Base-by-base conservation (phyloP, 64 coral and sea anemone genomes). In the Actinia tenebrosa region DNA sequence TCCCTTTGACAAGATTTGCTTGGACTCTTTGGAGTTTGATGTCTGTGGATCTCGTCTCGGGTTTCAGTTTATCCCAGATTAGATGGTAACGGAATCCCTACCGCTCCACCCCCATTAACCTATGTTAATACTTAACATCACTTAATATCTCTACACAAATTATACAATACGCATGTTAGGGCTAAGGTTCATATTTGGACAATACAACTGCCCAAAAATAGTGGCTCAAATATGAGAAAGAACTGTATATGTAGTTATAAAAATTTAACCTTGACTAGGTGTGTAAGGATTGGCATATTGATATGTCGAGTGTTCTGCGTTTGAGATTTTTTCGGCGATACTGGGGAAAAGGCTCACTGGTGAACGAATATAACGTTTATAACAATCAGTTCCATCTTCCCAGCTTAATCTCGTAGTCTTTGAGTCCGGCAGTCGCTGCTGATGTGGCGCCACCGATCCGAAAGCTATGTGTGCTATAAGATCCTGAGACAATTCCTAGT, bases 11-110 rank as follows among this genome's bases (percentile, higher is more conserved):
- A 83, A 50, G 53, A 19, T 4, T 80, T 10, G 87, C 30, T 69
- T 89, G 87, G 26, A 89, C 79, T 64, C 77, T 69, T 63, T 89
- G 87, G 58, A 89, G 46, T 55, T 89, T 80, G 87, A 82, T 89
- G 37, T 89, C 87, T 45, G 16, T 19, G 17, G 77, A 89, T 80
- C 77, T 89, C 53, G 56, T 89, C 22, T 82, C 78, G 44, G 87
- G 20, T 62, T 89, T 87, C 18, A 87, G 61, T 44, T 87, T 87
- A 71, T 87, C 85, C 85, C 61, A 87, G 16, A 87, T 71, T 5
- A 89, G 60, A 26, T 89, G 78, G 72, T 15, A 37, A 37, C 30
- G 0, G 30, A 37, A 37, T 37, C 30, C 30, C 30, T 37, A 37
- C 30, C 30, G 30, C 30, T 37, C 30, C 30, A 37, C 30, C 30